A percentile compares a stretch with the other conserved stretches of the same genome.
Conservation (phyloP, 2,888 invertebrate genomes). For the Proisotoma minuta region DNA sequence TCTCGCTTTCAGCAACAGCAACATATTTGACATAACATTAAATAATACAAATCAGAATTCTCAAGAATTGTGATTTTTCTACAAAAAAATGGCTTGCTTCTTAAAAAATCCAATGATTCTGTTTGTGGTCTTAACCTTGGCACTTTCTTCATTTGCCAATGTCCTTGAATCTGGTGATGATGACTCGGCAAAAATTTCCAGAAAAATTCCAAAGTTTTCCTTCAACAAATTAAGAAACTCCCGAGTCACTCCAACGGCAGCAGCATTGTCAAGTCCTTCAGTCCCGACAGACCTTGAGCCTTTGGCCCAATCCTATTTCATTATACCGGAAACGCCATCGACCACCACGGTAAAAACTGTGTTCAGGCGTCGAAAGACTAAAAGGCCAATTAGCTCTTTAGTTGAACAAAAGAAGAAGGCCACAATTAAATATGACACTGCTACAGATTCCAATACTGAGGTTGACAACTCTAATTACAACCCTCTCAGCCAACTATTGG, state of each 20-base stretch:
- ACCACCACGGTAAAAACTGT: not conserved
- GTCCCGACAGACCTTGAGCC: conserved; percentile 4
- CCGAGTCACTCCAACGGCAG: too few relatives aligned
- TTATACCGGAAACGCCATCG: conserved; percentile 6
- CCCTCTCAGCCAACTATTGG: not conserved
- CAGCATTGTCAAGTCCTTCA: too few relatives aligned
- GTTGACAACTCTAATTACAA: not conserved
- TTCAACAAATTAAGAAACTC: too few relatives aligned
- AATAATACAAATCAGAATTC: too few relatives aligned
- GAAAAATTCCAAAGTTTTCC: too few relatives aligned
- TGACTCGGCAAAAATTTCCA: too few relatives aligned
- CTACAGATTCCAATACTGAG: not conserved
- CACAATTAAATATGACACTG: not conserved
- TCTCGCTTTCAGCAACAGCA: too few relatives aligned
- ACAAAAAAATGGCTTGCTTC: too few relatives aligned
- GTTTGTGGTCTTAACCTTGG: not conserved
- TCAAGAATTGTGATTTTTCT: too few relatives aligned
- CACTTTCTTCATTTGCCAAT: too few relatives aligned
- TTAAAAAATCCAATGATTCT: too few relatives aligned
- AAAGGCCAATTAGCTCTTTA: not conserved
- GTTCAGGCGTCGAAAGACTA: conserved; percentile 10
- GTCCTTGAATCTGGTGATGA: not conserved
- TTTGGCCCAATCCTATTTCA: conserved; percentile 10
- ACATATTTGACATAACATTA: too few relatives aligned
- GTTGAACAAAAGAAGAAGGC: not conserved